Evolutionary conservation across 2,797 vertebrate species (phyloP).

Genomic region (Cercopithecus petaurista): DNA sequence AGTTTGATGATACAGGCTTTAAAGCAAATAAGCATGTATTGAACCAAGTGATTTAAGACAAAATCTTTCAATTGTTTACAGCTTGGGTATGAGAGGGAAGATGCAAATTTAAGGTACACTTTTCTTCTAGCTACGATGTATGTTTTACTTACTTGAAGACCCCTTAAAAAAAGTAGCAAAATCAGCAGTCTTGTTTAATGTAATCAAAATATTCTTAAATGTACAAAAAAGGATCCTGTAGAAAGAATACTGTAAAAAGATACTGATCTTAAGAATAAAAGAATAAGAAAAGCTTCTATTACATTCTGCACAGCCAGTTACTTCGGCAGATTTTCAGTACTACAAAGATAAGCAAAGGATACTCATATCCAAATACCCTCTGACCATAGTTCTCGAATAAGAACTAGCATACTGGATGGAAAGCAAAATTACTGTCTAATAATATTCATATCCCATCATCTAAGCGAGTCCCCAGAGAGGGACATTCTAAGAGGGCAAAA

Average conservation of each 20-base stretch:
- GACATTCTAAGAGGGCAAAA: constrained; percentile 41
- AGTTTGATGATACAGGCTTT: constrained; percentile 75
- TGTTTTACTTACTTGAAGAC: constrained; percentile 69
- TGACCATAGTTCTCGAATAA: constrained; percentile 55
- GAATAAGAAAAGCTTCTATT: constrained; percentile 77
- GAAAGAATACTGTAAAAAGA: constrained; percentile 84
- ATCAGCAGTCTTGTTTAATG: constrained; percentile 77
- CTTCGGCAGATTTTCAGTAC: constrained; percentile 72
- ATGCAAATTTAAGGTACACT: constrained; percentile 30
- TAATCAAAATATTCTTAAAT: constrained; percentile 83
- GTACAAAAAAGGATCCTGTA: constrained; percentile 85
- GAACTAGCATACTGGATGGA: constrained; percentile 66
- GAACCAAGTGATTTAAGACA: constrained; percentile 52
- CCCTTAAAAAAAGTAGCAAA: constrained; percentile 79
- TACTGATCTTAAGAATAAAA: constrained; percentile 78
- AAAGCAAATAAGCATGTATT: constrained; percentile 65
- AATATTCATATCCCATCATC: constrained; percentile 71
- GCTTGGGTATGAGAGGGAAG: background rate
- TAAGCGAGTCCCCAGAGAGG: constrained; percentile 62
- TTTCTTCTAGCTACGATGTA: constrained; percentile 51
- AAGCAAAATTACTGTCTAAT: constrained; percentile 74
- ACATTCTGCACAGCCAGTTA: constrained; percentile 80
- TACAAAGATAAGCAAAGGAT: constrained; percentile 74
- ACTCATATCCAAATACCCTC: constrained; percentile 69
- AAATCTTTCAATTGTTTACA: constrained; percentile 60